Base-by-base conservation (phyloP, 2,888 invertebrate genomes). In the Pinctada fucata region DNA sequence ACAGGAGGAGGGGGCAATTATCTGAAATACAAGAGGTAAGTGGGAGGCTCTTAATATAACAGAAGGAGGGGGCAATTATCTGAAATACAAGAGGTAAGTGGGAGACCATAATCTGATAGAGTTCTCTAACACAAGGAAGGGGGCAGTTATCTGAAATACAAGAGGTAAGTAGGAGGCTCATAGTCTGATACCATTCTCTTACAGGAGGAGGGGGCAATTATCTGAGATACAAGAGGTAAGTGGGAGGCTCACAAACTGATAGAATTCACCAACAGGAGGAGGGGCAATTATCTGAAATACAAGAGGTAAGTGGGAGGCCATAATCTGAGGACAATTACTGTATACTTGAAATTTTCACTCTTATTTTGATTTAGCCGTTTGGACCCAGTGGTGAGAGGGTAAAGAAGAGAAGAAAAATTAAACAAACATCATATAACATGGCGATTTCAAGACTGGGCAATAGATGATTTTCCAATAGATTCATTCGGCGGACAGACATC, bases 1-100 rank as follows among this genome's bases (percentile, higher is more conserved):
- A 85, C 16, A 85, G 85, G 68, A 85, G 85, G n/a, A 79, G 85
- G 64, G 85, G 86, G 4, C 85, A 87, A 78, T 86, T 91, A 10
- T 84, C 85, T 49, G 86, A 87, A 10, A 80, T 87, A 76, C 90
- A 91, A 71, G 91, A 92, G 90, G 92, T 91, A 69, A 69, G 81
- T 66, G 5, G 64, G 10, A 16, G n/a, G n/a, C 45, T 66, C 31
- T 31, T 31, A 31, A 31, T 31, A 31, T 31, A 82, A 85, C 31
- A 85, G 85, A 67, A 84, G 85, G 13, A 79, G 85, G 63, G 85
- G 86, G 4, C 85, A 86, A 78, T 85, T 91, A 10, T 84, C 85
- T 49, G 86, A 87, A 10, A 80, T 87, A 75, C 90, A 91, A 70
- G 91, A 92, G 90, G 92, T 91, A 69, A 69, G 81, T 66, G 5